Evolutionary conservation across 2,113 vertebrate genomes (phyloP).

Genomic region (Bambusicola thoracicus): DNA sequence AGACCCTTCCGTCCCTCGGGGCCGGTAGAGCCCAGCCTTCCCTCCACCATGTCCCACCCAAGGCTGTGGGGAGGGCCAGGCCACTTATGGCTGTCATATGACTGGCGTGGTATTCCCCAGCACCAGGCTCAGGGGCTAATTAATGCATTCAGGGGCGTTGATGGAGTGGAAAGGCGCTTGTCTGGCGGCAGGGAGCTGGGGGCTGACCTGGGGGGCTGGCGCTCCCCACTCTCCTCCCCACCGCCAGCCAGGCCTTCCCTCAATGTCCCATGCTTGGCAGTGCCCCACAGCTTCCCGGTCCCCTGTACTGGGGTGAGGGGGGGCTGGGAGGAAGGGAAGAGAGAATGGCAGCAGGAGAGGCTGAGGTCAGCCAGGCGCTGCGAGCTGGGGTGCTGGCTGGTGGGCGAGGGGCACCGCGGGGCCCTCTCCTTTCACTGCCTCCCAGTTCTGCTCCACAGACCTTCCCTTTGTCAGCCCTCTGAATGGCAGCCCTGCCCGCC

Average conservation of each 20-base stretch:
- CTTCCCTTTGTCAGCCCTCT: conserved; percentile 79
- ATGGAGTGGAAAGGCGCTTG: conserved; percentile 86
- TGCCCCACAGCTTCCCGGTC: background rate
- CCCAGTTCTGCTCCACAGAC: conserved; percentile 83
- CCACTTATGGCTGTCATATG: conserved; percentile 61
- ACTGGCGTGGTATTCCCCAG: conserved; percentile 10
- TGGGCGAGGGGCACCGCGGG: conserved; percentile 61
- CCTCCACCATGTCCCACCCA: rapidly evolving
- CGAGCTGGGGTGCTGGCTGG: conserved; percentile 51
- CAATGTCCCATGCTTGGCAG: background rate
- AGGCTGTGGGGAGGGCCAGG: background rate
- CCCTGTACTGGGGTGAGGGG: background rate
- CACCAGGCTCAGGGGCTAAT: conserved; percentile 77
- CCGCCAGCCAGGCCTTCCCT: background rate
- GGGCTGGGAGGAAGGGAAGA: background rate
- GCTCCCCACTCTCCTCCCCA: background rate
- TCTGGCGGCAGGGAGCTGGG: conserved; percentile 75
- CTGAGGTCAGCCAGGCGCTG: background rate
- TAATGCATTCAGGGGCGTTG: conserved; percentile 83
- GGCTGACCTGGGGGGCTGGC: conserved; percentile 51
- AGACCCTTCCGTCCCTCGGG: background rate
- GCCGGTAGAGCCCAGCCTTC: background rate
- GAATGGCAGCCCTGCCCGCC: conserved; percentile 83
- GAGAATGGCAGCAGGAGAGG: background rate
- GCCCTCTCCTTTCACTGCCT: conserved; percentile 77